Evolutionary conservation across 2,113 vertebrate genomes (phyloP).

Genomic region (Xyrauchen texanus): DNA sequence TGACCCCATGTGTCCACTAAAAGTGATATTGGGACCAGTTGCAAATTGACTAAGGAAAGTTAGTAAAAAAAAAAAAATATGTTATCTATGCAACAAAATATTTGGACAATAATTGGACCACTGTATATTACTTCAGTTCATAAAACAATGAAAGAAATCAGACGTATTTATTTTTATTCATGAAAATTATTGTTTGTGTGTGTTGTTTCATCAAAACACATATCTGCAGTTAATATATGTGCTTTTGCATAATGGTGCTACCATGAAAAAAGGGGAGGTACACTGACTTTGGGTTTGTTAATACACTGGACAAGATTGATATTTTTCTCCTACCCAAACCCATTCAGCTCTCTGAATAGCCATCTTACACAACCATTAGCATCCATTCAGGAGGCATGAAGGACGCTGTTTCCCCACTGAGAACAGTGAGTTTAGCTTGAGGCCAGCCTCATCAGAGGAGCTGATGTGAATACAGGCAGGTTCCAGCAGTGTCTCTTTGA

Average conservation of each 20-base stretch:
- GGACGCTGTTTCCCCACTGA: conserved; percentile 64
- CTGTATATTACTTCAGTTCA: too few relatives aligned
- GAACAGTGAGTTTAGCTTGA: conserved; percentile 66
- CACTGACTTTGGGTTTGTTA: conserved; percentile 58
- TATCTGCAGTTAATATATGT: too few relatives aligned
- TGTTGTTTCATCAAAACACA: too few relatives aligned
- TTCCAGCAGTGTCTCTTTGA: conserved; percentile 57
- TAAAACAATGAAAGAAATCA: too few relatives aligned
- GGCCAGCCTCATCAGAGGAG: conserved; percentile 50
- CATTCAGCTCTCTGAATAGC: conserved; percentile 46
- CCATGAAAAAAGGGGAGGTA: conserved; percentile 60
- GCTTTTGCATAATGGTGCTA: neutral
- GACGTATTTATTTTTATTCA: too few relatives aligned
- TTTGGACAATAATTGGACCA: too few relatives aligned
- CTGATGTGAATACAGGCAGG: conserved; percentile 56
- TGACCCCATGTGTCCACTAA: too few relatives aligned
- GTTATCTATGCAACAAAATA: too few relatives aligned
- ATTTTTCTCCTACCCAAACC: conserved; percentile 38
- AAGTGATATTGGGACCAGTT: too few relatives aligned
- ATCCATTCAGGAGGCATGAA: conserved; percentile 49
- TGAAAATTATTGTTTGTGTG: too few relatives aligned
- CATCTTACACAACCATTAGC: conserved; percentile 50
- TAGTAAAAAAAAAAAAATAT: too few relatives aligned
- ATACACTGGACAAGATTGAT: conserved; percentile 43
- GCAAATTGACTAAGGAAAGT: too few relatives aligned